phyloP scores from a whole-genome alignment of 2,888 invertebrate species.

The Rhaphigaster nebulosa region DNA sequence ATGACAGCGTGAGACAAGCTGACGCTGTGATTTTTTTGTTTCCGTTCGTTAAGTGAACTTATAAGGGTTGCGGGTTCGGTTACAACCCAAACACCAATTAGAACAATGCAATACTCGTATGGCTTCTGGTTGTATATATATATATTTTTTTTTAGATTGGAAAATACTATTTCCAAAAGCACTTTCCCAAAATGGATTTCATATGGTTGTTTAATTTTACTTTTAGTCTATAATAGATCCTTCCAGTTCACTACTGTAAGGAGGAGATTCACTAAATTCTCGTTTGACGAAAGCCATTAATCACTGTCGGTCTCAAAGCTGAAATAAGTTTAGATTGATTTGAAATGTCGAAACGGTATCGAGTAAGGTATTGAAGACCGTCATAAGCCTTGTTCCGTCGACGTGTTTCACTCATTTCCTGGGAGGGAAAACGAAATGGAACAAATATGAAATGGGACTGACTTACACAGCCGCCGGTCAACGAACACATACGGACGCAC shows the following conservation, averaged over 20 bases:
- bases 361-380: no score
- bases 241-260: background rate
- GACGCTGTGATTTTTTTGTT: background rate
- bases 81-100: background rate
- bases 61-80: background rate
- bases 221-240: background rate
- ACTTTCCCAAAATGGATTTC: background rate
- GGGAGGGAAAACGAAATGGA: no score
- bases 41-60: conserved; percentile 4
- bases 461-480: no score
- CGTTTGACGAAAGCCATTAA: background rate
- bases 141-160: background rate
- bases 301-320: no score
- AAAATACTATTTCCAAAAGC: background rate
- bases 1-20: background rate
- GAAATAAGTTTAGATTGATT: no score
- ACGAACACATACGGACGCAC: no score
- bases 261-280: background rate
- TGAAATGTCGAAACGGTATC: no score
- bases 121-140: background rate
- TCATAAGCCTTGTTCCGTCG: no score
- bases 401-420: no score
- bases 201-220: background rate
- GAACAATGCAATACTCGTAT: background rate
- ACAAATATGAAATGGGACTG: no score